phyloP scores from a whole-genome alignment of 1,140 invertebrate species.

The Aphidius gifuensis region DNA sequence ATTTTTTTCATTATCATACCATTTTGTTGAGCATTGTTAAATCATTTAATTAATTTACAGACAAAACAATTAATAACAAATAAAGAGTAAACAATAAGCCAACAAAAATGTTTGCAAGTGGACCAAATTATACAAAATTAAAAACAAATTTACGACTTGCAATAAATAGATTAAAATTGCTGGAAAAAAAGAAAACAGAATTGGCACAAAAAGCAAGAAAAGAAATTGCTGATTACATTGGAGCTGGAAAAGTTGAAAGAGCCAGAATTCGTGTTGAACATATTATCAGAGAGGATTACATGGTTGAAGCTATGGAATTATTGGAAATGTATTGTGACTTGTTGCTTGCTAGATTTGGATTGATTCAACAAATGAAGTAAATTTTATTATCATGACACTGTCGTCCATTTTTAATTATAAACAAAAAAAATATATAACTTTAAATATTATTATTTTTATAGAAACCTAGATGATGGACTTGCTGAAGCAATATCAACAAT shows the following conservation, averaged over 20 bases:
- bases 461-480: slow-evolving; percentile 89
- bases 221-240: slow-evolving; percentile 97
- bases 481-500: slow-evolving; percentile 94
- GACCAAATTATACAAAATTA: slow-evolving; percentile 89
- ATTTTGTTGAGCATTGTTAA: no score
- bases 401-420: no score
- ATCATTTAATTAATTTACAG: no score
- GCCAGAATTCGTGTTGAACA: slow-evolving; percentile 97
- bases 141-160: slow-evolving; percentile 93
- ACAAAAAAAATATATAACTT: slow-evolving; percentile 6
- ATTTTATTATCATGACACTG: slow-evolving; percentile 25
- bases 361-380: slow-evolving; percentile 96
- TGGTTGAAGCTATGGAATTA: slow-evolving; percentile 98
- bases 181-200: slow-evolving; percentile 99
- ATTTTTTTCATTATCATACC: no score
- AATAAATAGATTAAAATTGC: slow-evolving; percentile 88
- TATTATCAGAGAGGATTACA: slow-evolving; percentile 97
- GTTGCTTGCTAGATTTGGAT: slow-evolving; percentile 92
- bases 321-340: slow-evolving; percentile 99
- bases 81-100: slow-evolving; percentile 5
- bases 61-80: no score
- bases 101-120: slow-evolving; percentile 76
- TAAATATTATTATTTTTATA: slow-evolving; percentile 38
- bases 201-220: slow-evolving; percentile 91
- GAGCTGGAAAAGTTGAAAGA: slow-evolving; percentile 83